Evolutionary conservation across 2,888 invertebrate genomes (phyloP), one percentile per base, ranked within the genome.

Genomic region (Volucella bombylans): DNA sequence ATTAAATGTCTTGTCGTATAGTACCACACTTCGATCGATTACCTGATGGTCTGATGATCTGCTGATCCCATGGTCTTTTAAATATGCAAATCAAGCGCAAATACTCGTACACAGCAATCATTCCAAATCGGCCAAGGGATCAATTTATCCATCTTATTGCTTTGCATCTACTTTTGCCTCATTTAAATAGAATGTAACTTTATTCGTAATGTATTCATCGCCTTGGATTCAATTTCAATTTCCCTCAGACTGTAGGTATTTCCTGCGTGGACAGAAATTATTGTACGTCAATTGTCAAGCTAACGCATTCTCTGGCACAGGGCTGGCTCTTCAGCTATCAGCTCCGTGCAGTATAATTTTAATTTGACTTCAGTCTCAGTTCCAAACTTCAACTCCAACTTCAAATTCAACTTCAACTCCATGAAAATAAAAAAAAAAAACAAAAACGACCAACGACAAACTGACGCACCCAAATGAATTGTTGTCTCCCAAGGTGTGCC

Each of bases 231-330:
- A 67, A 31, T 49, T 57, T 31, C 31, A 31, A 6, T 31, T 45
- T 50, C 57, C 14, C 54, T 50, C 59, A 23, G 41, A 43, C 55
- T 9, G 23, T 31, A 78, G 23, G 39, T 71, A 72, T 62, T 85
- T 80, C 81, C 85, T 81, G 85, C 85, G 85, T 85, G 85, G 85
- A 85, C 85, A 85, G 85, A 85, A 85, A 85, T 85, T 85, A n/a
- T n/a, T n/a, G n/a, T n/a, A 81, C 74, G 72, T 81, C 85, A 85
- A 85, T 77, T 85, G 81, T 81, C 80, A 85, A 68, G 72, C 85
- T 31, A 69, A 67, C 72, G 55, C 49, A 31, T 47, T 49, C 39
- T 59, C 69, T 65, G 74, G 65, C 69, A 41, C 68, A 69, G 68
- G 68, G 65, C 73, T 74, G 80, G 57, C 64, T 65, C 67, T 62